Percentiles rank a stretch among this genome's conserved stretches.
Evolutionary conservation across 2,797 vertebrate species (phyloP).

Genomic region (Lagorchestes hirsutus): DNA sequence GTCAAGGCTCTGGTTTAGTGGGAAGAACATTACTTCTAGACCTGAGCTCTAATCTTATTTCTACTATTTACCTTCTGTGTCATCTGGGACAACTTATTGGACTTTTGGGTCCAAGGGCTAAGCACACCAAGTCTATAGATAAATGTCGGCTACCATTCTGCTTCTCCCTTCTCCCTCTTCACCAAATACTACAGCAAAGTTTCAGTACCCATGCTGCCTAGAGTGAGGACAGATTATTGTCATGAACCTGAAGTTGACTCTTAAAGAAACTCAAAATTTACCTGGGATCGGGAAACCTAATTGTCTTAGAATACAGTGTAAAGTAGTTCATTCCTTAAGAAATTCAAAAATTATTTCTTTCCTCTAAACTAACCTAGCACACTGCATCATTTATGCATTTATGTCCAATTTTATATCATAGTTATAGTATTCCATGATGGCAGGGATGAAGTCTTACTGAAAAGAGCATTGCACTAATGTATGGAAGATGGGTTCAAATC

Average conservation of each 20-base stretch:
- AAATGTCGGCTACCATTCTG: background rate
- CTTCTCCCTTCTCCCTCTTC: background rate
- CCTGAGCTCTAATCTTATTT: background rate
- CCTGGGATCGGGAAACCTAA: background rate
- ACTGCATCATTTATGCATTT: background rate
- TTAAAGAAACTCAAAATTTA: slow-evolving; percentile 18
- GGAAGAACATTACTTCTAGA: background rate
- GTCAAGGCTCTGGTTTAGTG: background rate
- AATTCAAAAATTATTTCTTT: background rate
- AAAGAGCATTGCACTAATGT: background rate
- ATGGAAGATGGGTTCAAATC: background rate
- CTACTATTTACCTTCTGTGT: background rate
- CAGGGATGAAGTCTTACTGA: background rate
- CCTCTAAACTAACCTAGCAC: background rate
- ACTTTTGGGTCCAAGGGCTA: background rate
- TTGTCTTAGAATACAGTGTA: background rate
- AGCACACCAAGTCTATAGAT: background rate
- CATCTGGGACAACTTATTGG: background rate
- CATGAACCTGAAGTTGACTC: background rate
- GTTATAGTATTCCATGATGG: background rate
- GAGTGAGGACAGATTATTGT: background rate
- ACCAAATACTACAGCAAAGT: background rate
- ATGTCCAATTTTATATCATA: background rate
- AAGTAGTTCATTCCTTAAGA: background rate
- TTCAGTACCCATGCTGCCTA: background rate